phyloP scores from a whole-genome alignment of 53 echinoderm and acorn worm species.

The Mesocentrotus franciscanus region DNA sequence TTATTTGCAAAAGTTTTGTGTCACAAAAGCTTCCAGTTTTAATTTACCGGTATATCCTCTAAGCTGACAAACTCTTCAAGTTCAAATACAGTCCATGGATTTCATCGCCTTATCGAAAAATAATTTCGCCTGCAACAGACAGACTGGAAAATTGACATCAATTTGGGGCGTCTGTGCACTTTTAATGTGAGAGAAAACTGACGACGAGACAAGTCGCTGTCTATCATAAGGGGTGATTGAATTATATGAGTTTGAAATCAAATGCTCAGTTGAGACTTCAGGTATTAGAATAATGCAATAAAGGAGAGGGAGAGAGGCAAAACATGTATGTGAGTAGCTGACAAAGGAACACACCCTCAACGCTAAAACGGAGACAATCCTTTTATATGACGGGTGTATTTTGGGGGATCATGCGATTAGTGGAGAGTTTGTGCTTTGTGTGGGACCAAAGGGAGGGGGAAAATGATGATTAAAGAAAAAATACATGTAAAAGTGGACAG shows the following conservation, averaged over 20 bases:
- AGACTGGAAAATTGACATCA: slow-evolving; percentile 1
- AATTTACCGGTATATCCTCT: too few species aligned
- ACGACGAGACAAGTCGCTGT: neutral
- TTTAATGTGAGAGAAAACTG: neutral
- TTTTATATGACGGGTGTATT: too few species aligned
- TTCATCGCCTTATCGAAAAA: neutral
- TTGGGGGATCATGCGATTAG: too few species aligned
- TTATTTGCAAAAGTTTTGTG: too few species aligned
- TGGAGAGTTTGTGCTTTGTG: too few species aligned
- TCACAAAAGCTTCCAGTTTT: too few species aligned
- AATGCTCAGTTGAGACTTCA: neutral
- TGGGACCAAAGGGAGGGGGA: too few species aligned
- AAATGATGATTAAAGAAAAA: too few species aligned
- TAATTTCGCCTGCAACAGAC: neutral
- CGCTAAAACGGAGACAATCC: too few species aligned
- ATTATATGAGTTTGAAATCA: neutral
- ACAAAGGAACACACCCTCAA: too few species aligned
- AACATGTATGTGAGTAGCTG: too few species aligned
- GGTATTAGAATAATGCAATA: slow-evolving; percentile 22
- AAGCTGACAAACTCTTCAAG: neutral
- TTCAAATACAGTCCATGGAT: neutral
- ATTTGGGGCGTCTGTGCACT: neutral
- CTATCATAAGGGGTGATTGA: neutral
- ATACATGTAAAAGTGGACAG: too few species aligned
- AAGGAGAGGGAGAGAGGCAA: slow-evolving; percentile 11